A percentile compares a stretch with the other conserved stretches of the same genome.
phyloP scores from a whole-genome alignment of 2,888 invertebrate genomes.

The Sepiola atlantica region DNA sequence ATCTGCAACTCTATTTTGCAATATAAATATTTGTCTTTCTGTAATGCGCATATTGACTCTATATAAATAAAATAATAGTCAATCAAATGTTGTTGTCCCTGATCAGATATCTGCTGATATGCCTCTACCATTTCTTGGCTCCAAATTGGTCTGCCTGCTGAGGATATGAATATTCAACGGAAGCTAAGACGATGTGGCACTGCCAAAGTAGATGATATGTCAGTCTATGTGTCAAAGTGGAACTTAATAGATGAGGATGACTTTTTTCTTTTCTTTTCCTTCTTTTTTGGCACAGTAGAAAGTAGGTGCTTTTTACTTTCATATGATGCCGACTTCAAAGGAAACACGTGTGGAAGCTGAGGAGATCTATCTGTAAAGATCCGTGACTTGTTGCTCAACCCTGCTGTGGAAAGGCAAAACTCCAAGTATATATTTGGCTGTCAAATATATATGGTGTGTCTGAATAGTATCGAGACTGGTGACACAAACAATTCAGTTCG shows the following conservation, averaged over 20 bases:
- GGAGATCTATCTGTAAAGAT: not conserved
- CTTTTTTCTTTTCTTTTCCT: too few relatives aligned
- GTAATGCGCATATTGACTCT: not conserved
- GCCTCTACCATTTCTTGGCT: not conserved
- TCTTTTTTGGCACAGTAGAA: not conserved
- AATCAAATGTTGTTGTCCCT: not conserved
- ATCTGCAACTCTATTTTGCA: not conserved
- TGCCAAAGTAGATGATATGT: constrained; percentile 9
- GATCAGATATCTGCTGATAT: not conserved
- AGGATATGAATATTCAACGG: not conserved
- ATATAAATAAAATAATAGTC: not conserved
- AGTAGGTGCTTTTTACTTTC: not conserved
- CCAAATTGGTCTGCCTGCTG: not conserved
- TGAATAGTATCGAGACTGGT: too few relatives aligned
- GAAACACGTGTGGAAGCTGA: not conserved
- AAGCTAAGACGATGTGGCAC: not conserved
- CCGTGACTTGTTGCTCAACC: not conserved
- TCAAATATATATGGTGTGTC: too few relatives aligned
- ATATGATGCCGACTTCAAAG: not conserved
- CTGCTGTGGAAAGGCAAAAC: not conserved
- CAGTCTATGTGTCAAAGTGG: not conserved
- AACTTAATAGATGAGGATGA: not conserved
- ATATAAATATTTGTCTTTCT: not conserved
- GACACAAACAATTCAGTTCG: too few relatives aligned
- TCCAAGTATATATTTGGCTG: not conserved